Conservation (phyloP, 2,113 vertebrate genomes). For the Crotalus horridus region DNA sequence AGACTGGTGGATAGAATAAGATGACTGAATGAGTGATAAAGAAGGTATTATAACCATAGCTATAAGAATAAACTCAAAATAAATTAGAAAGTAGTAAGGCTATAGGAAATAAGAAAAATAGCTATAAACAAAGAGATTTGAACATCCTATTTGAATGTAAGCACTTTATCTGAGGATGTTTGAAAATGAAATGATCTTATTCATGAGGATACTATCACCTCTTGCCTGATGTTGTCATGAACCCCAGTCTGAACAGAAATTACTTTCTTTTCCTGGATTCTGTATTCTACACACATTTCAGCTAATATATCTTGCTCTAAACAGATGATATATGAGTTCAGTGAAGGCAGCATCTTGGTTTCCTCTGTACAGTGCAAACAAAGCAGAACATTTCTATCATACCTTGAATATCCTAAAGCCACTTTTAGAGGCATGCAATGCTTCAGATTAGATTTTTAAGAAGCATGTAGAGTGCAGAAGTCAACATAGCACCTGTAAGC, state of each 20-base stretch:
- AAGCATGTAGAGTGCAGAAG: not conserved
- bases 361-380: not conserved
- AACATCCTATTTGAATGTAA: not conserved
- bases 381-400: not conserved
- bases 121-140: not conserved
- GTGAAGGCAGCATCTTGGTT: not conserved
- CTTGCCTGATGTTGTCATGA: not conserved
- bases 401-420: not conserved
- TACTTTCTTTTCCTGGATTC: not conserved
- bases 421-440: not conserved
- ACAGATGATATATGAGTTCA: not conserved
- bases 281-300: not conserved
- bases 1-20: not conserved
- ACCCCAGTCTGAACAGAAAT: not conserved
- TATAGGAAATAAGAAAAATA: not conserved
- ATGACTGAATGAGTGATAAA: not conserved
- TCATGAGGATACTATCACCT: not conserved
- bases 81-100: not conserved
- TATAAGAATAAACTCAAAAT: not conserved
- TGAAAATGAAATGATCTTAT: not conserved
- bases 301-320: not conserved
- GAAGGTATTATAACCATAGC: not conserved
- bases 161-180: not conserved
- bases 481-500: not conserved
- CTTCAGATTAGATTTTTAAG: not conserved